Conservation (phyloP, 2,888 invertebrate genomes). For the Chymomyza amoena region DNA sequence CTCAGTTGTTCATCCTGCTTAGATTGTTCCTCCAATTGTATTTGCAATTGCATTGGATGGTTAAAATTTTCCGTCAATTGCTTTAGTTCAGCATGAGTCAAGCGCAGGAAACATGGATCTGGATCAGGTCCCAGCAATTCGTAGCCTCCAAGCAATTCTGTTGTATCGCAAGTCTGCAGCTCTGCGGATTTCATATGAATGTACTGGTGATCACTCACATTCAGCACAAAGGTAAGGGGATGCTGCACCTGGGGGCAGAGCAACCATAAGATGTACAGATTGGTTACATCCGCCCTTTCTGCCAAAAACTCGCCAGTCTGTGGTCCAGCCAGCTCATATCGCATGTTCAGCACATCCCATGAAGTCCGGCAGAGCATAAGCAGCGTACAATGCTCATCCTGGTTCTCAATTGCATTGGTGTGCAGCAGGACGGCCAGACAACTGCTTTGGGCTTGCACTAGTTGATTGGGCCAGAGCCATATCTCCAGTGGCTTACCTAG, state of each 20-base stretch:
- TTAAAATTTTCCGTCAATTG: constrained; percentile 6
- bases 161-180: constrained; percentile 6
- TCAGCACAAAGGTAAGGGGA: background rate
- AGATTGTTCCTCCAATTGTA: background rate
- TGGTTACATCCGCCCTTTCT: constrained; percentile 2
- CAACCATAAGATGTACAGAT: constrained; percentile 22
- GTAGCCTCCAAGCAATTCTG: background rate
- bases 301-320: background rate
- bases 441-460: background rate
- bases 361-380: constrained; percentile 22
- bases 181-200: background rate
- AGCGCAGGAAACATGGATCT: constrained; percentile 10
- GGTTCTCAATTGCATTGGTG: background rate
- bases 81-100: constrained; percentile 24
- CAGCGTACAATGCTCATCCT: background rate
- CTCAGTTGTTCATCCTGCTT: background rate
- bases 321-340: background rate
- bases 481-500: background rate
- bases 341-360: constrained; percentile 5
- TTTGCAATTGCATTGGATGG: constrained; percentile 1
- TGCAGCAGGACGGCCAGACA: constrained; percentile 11
- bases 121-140: constrained; percentile 6
- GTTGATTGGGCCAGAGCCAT: background rate
- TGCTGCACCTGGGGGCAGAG: constrained; percentile 17
- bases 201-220: background rate